Conservation (phyloP, 2,888 invertebrate species). For the Norana najaformis region DNA sequence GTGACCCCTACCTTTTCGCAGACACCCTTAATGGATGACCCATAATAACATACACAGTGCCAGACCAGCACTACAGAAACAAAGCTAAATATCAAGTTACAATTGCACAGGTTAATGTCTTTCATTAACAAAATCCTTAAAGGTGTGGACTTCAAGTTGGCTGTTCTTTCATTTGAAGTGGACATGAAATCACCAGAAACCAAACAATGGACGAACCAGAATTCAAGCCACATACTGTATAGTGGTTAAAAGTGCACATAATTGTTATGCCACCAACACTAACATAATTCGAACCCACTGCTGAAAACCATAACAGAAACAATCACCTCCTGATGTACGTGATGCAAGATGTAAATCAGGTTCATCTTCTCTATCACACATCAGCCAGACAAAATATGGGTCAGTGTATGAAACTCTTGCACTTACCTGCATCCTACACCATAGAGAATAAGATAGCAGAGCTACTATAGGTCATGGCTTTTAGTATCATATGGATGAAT, state of each 20-base stretch:
- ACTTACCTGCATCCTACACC: conserved; percentile 7
- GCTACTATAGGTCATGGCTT: background rate
- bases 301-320: background rate
- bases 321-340: background rate
- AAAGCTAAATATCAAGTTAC: background rate
- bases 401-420: background rate
- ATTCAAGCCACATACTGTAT: background rate
- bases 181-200: background rate
- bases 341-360: background rate
- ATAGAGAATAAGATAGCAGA: background rate
- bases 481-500: background rate
- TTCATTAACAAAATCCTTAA: background rate
- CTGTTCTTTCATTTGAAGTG: background rate
- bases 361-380: background rate
- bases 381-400: background rate
- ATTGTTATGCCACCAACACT: background rate
- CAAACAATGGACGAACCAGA: background rate
- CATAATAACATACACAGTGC: background rate
- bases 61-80: background rate
- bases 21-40: too few relatives aligned
- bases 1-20: too few relatives aligned
- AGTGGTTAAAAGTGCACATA: background rate
- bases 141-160: background rate
- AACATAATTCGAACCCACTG: background rate
- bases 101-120: too few relatives aligned